Conservation (phyloP, 2,888 invertebrate species). For the Hyles lineata region DNA sequence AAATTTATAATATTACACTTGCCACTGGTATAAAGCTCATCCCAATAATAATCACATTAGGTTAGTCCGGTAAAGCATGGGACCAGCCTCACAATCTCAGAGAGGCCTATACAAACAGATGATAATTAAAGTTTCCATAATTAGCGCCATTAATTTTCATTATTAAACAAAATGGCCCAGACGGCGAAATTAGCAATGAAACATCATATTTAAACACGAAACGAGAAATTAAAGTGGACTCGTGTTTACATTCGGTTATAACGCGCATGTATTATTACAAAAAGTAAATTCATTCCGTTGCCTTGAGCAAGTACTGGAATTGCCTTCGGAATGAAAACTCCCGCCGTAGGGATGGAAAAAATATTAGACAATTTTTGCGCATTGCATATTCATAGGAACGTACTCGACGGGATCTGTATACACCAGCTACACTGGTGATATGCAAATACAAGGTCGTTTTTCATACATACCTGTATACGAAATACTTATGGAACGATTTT, state of each 20-base stretch:
- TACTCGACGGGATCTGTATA: constrained; percentile 6
- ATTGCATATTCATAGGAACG: constrained; percentile 23
- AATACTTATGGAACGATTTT: neutral
- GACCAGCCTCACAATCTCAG: neutral
- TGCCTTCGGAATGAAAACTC: constrained; percentile 20
- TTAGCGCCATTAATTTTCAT: neutral
- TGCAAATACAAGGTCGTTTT: neutral
- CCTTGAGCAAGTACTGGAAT: constrained; percentile 23
- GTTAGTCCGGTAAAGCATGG: neutral
- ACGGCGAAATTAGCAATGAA: constrained; percentile 13
- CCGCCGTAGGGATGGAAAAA: constrained; percentile 25
- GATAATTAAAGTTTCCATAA: neutral
- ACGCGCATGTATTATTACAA: constrained; percentile 7
- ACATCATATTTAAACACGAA: neutral
- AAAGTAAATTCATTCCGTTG: constrained; percentile 21
- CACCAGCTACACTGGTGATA: neutral
- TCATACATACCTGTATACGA: neutral
- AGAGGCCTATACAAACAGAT: neutral
- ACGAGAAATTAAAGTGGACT: neutral
- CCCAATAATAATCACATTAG: too few relatives aligned
- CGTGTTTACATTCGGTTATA: neutral
- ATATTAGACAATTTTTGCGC: constrained; percentile 21
- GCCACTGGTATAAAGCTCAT: too few relatives aligned
- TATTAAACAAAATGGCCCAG: neutral
- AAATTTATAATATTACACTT: too few relatives aligned